These are phyloP conservation scores for Lasiurus borealis DNA, from an alignment of 2,113 vertebrate species.

Conservation along the genomic window DNA sequence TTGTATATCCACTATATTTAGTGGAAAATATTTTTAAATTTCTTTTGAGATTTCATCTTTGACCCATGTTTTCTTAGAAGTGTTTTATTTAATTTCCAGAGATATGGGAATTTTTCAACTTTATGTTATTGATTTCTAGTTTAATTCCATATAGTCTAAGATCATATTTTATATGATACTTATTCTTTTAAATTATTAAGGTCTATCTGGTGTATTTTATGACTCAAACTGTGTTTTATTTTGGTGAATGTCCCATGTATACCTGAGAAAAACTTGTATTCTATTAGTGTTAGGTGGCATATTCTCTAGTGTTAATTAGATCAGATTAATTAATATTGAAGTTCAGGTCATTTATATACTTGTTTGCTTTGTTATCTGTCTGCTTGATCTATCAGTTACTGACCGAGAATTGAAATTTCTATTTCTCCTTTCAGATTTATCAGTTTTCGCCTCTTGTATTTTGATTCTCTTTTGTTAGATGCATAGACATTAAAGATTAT, in stretches of 20 bases:
- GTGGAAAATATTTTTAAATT: constrained; percentile 28
- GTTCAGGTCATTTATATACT: background rate
- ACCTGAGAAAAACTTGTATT: background rate
- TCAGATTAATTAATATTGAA: background rate
- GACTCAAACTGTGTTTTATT: background rate
- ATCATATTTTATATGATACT: background rate
- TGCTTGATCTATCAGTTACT: background rate
- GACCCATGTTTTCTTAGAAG: background rate
- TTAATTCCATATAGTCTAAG: background rate
- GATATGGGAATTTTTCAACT: background rate
- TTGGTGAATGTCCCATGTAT: background rate
- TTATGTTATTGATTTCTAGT: background rate
- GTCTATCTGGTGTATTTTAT: background rate
- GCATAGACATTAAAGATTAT: background rate
- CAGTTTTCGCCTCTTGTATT: background rate
- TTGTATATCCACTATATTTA: constrained; percentile 12
- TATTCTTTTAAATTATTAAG: background rate
- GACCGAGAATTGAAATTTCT: background rate
- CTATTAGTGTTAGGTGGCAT: background rate
- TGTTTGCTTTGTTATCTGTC: background rate
- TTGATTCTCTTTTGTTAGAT: constrained; percentile 10
- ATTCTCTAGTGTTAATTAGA: background rate
- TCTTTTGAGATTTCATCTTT: background rate
- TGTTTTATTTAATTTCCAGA: constrained; percentile 25
- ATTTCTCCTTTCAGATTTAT: background rate